Evolutionary conservation across 2,113 vertebrate genomes (phyloP).

Genomic region (Archocentrus centrarchus): DNA sequence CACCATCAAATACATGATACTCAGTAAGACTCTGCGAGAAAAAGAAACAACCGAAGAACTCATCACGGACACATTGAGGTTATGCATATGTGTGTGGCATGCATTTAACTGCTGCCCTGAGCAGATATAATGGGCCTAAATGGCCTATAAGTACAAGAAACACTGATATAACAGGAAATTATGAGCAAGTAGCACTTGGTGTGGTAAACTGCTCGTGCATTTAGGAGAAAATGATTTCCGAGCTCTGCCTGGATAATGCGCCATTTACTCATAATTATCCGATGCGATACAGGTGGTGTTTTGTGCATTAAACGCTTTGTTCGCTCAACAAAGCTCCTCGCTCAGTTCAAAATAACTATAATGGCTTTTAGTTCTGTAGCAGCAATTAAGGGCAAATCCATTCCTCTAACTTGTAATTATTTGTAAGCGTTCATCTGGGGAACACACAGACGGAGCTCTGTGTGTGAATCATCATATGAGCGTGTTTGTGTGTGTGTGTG

Average conservation of each 20-base stretch:
- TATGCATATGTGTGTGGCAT: neutral
- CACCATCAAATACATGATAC: slow-evolving; percentile 97
- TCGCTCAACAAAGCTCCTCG: slow-evolving; percentile 20
- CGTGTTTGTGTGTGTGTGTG: neutral
- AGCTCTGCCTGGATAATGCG: slow-evolving; percentile 9
- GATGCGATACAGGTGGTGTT: slow-evolving; percentile 13
- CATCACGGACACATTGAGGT: neutral
- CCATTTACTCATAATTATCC: slow-evolving; percentile 22
- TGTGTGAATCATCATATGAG: neutral
- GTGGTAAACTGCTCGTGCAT: neutral
- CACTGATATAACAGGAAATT: neutral
- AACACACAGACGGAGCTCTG: slow-evolving; percentile 2
- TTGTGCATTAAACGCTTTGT: slow-evolving; percentile 46
- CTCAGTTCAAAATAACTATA: slow-evolving; percentile 39
- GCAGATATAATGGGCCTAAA: neutral
- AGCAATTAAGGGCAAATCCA: slow-evolving; percentile 28
- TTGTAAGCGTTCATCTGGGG: slow-evolving; percentile 22
- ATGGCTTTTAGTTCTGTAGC: slow-evolving; percentile 22
- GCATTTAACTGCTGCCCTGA: neutral
- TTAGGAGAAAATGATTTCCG: neutral
- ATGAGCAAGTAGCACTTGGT: neutral
- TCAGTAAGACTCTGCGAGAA: slow-evolving; percentile 89
- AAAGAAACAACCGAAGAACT: slow-evolving; percentile 1
- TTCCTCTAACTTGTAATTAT: slow-evolving; percentile 49
- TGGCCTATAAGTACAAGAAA: neutral